Evolutionary conservation across 2,797 vertebrate genomes (phyloP), one percentile per base, ranked within the genome.

Genomic region (Acanthis flammea): DNA sequence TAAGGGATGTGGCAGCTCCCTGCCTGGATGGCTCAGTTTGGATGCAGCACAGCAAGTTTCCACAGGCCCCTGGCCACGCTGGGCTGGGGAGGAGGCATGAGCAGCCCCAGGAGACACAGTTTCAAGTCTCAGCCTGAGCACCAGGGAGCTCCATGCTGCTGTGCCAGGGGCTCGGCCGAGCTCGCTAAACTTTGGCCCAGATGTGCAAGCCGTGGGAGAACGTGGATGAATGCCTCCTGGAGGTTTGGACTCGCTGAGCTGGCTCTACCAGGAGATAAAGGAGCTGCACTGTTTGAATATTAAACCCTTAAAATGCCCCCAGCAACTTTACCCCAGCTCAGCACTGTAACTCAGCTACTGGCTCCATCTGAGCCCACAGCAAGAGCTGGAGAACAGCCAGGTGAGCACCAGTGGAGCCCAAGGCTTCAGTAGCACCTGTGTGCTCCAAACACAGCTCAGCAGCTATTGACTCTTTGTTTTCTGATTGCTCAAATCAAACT

Each of bases 251-350:
- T 88, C 10, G 19, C 82, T 82, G 19, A 87, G 86, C 88, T 85
- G 90, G 88, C 90, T 94, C 83, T 57, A 14, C 80, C 11, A 35
- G 92, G 63, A 93, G 95, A 94, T 85, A 88, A 94, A 90, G 42
- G 63, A 84, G 77, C 66, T 37, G 57, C 0, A 0, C 14, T 63
- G 80, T 90, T 96, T 93, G 91, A 93, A 76, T 63, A 86, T 71
- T 85, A 90, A 96, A 88, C 80, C 8, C 35, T 61, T 37, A 48
- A 75, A 86, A 91, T 14, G 45, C 48, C 71, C 70, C 55, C 75
- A 80, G 91, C 73, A 88, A 88, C 65, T 82, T 76, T 44, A 67
- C 14, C 44, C 55, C 80, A 57, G 51, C 6, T 4, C 16, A 14
- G n/a, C 21, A 8, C 13, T 0, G 0, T 31, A 84, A 63, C 25